Percentiles rank a stretch among this genome's conserved stretches.
Evolutionary conservation across 2,113 vertebrate species (phyloP).

Genomic region (Aepyceros melampus): DNA sequence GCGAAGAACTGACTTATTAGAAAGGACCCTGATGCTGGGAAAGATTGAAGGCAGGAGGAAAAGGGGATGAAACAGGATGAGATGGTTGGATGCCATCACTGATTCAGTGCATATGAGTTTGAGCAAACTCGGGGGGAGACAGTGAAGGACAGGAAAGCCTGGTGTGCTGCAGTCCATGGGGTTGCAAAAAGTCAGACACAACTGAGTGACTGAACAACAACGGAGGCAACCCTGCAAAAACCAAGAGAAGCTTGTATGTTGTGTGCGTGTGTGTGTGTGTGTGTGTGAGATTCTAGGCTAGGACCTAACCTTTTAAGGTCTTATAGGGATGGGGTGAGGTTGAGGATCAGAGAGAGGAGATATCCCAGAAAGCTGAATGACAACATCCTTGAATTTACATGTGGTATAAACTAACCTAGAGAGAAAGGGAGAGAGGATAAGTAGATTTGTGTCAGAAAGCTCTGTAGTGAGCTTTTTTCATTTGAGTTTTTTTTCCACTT

Average conservation of each 20-base stretch:
- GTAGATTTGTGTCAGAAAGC: not conserved
- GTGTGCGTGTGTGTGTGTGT: not conserved
- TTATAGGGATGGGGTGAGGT: not conserved
- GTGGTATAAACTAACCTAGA: not conserved
- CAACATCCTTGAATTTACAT: not conserved
- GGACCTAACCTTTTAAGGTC: not conserved
- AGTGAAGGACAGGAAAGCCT: not conserved
- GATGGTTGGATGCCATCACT: not conserved
- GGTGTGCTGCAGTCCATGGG: not conserved
- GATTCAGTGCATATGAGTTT: not conserved
- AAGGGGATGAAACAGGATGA: not conserved
- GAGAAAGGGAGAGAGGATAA: not conserved
- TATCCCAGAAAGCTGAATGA: not conserved
- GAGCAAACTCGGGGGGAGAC: accelerated
- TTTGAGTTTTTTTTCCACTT: not conserved
- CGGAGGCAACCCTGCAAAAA: not conserved
- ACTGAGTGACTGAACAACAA: not conserved
- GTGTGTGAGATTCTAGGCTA: not conserved
- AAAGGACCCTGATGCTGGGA: not conserved
- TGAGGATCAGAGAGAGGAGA: not conserved
- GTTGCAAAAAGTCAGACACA: not conserved
- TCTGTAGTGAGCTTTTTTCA: not conserved
- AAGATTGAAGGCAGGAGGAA: not conserved
- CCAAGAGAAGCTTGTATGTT: not conserved
- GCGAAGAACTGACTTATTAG: not conserved